Base-by-base conservation (phyloP, 1,140 invertebrate genomes). In the Steinernema khuongi region DNA sequence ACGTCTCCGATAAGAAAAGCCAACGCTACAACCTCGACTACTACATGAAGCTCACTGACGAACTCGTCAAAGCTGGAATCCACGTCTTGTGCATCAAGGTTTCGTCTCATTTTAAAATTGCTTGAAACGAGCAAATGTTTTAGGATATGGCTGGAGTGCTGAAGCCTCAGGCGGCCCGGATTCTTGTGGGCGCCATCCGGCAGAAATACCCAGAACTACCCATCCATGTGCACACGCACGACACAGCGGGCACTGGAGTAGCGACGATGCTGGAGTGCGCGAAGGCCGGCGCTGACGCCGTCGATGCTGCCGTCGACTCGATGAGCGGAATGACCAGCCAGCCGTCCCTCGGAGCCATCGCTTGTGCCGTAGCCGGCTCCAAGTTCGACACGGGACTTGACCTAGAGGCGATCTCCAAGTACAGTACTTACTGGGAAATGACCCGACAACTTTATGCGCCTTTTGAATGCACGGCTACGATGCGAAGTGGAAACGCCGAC, bases 351-450 rank as follows among this genome's bases (percentile, higher is more conserved):
- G 96, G 96, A 14, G 96, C 96, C 14, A 76, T 99, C 1, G 94
- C 98, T 0, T 94, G 96, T 7, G 91, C 91, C 26, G 85, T 94
- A 1, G 88, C 90, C 81, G 89, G 89, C 78, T 88, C 89, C 28
- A 80, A 87, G 14, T 81, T 87, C 17, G 90, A 91, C 72, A 91
- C 91, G 77, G 89, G 90, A 1, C 86, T 97, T 0, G 87, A 91
- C n/a, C 87, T 97, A 18, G 88, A 89, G 67, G 90, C 91, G 74
- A 90, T 99, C 19, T 94, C 92, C 0, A 90, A 93, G 80, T 99
- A 99, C 85, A 97, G 95, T 0, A 93, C 95, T 0, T 99, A 95
- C 85, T 99, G 97, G 97, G 96, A 99, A 87, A 95, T 97, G 87
- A 91, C 96, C 0, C 89, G 97, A 72, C 95, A 92, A 0, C 87